These are phyloP conservation scores for Melanotaenia parkinsoni DNA, from an alignment of 2,797 vertebrate genomes.

Conservation along the genomic window DNA sequence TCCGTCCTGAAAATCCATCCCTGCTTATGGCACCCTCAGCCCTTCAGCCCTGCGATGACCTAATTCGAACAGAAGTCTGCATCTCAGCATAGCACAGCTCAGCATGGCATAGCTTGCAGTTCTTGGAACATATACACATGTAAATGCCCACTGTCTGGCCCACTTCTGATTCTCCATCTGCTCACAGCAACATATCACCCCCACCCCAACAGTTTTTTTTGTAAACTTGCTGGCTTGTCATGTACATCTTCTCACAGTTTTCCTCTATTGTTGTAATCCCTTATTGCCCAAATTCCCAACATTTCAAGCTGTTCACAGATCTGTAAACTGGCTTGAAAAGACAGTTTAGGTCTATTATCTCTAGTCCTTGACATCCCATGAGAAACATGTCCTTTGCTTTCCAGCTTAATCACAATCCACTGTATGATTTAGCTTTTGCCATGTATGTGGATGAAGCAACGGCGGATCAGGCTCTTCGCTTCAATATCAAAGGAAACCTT, in stretches of 20 bases:
- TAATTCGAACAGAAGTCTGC: constrained; percentile 71
- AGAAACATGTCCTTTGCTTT: constrained; percentile 27
- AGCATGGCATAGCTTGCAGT: constrained; percentile 66
- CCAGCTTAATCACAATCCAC: constrained; percentile 34
- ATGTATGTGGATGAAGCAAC: constrained; percentile 5
- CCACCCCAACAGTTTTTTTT: constrained; percentile 19
- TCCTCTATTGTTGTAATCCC: constrained; percentile 38
- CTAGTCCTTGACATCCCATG: constrained; percentile 28
- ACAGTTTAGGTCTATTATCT: constrained; percentile 36
- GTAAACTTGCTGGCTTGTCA: constrained; percentile 39
- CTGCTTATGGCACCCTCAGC: constrained; percentile 62
- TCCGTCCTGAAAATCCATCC: constrained; percentile 56
- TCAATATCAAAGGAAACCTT: constrained; percentile 5
- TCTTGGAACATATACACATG: constrained; percentile 53
- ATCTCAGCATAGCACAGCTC: constrained; percentile 70
- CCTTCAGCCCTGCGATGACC: constrained; percentile 74
- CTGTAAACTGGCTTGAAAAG: constrained; percentile 36
- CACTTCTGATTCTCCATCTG: constrained; percentile 69
- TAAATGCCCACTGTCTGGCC: constrained; percentile 55
- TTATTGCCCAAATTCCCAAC: constrained; percentile 25
- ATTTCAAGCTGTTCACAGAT: constrained; percentile 42
- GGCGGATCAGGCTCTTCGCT: constrained; percentile 1
- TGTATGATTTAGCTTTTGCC: constrained; percentile 2
- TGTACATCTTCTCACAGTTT: constrained; percentile 56
- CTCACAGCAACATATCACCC: constrained; percentile 43